Percentiles rank a stretch among this genome's conserved stretches.
These are phyloP conservation scores for Buceros bicornis DNA, from an alignment of 2,797 vertebrate species.

Conservation along the genomic window DNA sequence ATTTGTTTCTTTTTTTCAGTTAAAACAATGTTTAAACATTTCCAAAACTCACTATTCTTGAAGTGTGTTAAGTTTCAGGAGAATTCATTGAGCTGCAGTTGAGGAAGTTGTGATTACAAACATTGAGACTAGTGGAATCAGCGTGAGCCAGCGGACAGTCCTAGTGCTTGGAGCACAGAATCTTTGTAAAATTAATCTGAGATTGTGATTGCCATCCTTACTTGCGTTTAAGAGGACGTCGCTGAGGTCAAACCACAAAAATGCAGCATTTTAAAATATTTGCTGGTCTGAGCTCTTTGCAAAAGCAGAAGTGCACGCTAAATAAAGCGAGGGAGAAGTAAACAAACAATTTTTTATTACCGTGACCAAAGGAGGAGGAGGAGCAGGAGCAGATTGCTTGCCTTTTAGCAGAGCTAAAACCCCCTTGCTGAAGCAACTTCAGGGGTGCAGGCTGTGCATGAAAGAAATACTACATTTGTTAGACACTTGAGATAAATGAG, in stretches of 20 bases:
- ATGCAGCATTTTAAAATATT: background rate
- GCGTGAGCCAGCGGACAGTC: background rate
- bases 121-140: background rate
- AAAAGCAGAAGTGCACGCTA: background rate
- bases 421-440: background rate
- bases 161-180: background rate
- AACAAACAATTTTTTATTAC: background rate
- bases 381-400: background rate
- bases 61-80: background rate
- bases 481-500: constrained; percentile 24
- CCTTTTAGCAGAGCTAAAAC: background rate
- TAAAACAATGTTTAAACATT: background rate
- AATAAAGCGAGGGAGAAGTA: background rate
- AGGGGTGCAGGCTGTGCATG: background rate
- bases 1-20: background rate
- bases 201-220: background rate
- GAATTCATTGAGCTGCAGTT: background rate
- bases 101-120: background rate
- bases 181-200: background rate
- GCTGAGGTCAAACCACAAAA: background rate
- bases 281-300: background rate
- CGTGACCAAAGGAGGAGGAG: background rate
- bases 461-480: background rate
- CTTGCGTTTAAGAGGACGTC: background rate
- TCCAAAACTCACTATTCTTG: background rate